A percentile compares a stretch with the other conserved stretches of the same genome.
These are phyloP conservation scores for Pseudolaguvia tuberculata DNA, from an alignment of 2,113 vertebrate genomes.

Conservation along the genomic window DNA sequence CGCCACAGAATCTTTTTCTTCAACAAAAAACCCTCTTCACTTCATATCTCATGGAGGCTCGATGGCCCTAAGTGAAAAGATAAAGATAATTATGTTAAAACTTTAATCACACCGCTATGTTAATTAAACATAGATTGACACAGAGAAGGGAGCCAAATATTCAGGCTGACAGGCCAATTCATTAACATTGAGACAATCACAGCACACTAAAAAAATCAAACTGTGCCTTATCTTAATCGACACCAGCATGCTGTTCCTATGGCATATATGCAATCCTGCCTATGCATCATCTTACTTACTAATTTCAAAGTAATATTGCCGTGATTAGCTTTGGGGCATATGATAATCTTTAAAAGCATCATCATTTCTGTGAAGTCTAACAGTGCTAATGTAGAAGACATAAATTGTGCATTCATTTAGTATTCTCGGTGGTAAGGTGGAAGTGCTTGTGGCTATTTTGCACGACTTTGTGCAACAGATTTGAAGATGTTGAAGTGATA, in stretches of 20 bases:
- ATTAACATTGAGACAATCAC: constrained; percentile 57
- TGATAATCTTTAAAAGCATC: constrained; percentile 8
- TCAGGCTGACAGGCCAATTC: constrained; percentile 45
- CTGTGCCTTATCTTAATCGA: constrained; percentile 6
- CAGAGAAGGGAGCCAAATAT: constrained; percentile 57
- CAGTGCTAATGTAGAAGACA: background rate
- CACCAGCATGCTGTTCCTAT: background rate
- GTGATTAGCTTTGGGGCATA: background rate
- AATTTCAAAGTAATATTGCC: background rate
- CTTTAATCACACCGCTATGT: constrained; percentile 62
- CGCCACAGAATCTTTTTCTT: constrained; percentile 52
- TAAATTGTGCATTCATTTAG: constrained; percentile 7
- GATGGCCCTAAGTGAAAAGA: constrained; percentile 67
- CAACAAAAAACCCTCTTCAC: constrained; percentile 52
- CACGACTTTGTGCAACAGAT: background rate
- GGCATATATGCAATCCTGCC: background rate
- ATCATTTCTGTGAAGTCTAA: background rate
- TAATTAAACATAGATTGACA: constrained; percentile 68
- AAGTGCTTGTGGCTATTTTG: background rate
- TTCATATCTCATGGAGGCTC: constrained; percentile 60
- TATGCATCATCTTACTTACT: constrained; percentile 17
- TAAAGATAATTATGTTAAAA: constrained; percentile 74
- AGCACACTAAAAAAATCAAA: constrained; percentile 48
- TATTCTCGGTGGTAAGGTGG: background rate
- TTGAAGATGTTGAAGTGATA: background rate